Conservation (phyloP, 2,888 invertebrate species). For the Hydropsyche betteni region DNA sequence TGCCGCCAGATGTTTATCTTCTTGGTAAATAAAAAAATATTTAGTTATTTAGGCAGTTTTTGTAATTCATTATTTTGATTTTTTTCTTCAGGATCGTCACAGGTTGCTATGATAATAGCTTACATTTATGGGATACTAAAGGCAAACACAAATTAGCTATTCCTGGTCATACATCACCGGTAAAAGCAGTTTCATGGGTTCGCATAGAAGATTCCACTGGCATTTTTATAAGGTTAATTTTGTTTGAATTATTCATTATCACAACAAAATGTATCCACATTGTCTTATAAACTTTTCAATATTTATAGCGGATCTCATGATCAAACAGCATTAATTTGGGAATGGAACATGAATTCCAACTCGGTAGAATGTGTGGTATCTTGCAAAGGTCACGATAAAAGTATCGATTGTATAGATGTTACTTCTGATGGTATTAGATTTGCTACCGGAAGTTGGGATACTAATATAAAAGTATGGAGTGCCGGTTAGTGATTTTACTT, state of each 20-base stretch:
- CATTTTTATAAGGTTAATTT: slow-evolving; percentile 72
- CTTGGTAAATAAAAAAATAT: slow-evolving; percentile 41
- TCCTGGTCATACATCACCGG: slow-evolving; percentile 85
- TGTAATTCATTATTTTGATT: background rate
- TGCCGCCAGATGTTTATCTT: slow-evolving; percentile 64
- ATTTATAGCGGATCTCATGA: slow-evolving; percentile 84
- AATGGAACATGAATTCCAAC: slow-evolving; percentile 79
- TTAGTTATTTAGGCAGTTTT: background rate
- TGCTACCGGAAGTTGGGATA: slow-evolving; percentile 94
- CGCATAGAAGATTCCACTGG: slow-evolving; percentile 71
- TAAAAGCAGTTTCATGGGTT: slow-evolving; percentile 91
- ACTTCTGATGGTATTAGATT: slow-evolving; percentile 70
- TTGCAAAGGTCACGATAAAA: slow-evolving; percentile 91
- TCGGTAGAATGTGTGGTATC: slow-evolving; percentile 81
- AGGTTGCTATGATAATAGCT: slow-evolving; percentile 92
- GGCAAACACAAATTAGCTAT: slow-evolving; percentile 86
- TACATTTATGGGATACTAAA: slow-evolving; percentile 88
- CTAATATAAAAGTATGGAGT: slow-evolving; percentile 91
- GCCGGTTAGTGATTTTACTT: slow-evolving; percentile 62
- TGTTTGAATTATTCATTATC: slow-evolving; percentile 25
- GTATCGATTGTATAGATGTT: slow-evolving; percentile 87
- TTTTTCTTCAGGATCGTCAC: slow-evolving; percentile 77
- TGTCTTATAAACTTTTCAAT: slow-evolving; percentile 28
- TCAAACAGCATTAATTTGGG: slow-evolving; percentile 90
- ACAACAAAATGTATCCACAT: slow-evolving; percentile 6